A percentile compares a stretch with the other conserved stretches of the same genome.
Conservation (phyloP, 2,113 vertebrate genomes). For the Seriola quinqueradiata region DNA sequence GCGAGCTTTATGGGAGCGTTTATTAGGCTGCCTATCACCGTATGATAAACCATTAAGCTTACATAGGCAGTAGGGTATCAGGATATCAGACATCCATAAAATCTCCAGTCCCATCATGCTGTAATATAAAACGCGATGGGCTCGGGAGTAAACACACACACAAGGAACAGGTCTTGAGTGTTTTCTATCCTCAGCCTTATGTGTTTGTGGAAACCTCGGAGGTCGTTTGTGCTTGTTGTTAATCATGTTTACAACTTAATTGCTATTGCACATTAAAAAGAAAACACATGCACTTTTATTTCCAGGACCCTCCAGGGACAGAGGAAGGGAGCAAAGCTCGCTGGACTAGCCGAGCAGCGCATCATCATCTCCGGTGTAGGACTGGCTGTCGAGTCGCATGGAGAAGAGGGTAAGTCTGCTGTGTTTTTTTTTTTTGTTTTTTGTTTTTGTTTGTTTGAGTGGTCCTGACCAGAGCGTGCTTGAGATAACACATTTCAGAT, state of each 20-base stretch:
- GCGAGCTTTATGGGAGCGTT: slow-evolving; percentile 46
- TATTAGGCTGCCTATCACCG: slow-evolving; percentile 49
- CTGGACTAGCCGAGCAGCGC: slow-evolving; percentile 73
- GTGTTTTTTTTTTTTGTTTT: background rate
- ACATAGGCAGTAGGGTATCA: background rate
- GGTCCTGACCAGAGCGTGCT: background rate
- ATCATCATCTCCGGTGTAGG: slow-evolving; percentile 70
- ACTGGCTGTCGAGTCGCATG: slow-evolving; percentile 80
- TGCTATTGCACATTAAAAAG: background rate
- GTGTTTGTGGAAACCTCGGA: background rate
- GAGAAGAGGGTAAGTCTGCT: slow-evolving; percentile 82
- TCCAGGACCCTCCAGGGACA: slow-evolving; percentile 58
- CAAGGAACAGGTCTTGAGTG: slow-evolving; percentile 49
- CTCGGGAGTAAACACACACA: slow-evolving; percentile 61
- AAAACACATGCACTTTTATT: slow-evolving; percentile 55
- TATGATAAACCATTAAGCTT: slow-evolving; percentile 34
- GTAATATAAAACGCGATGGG: slow-evolving; percentile 55
- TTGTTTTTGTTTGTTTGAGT: too few species aligned
- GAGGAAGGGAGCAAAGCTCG: slow-evolving; percentile 56
- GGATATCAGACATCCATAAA: slow-evolving; percentile 46
- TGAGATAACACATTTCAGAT: background rate
- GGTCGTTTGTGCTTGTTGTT: background rate
- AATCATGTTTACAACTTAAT: slow-evolving; percentile 38
- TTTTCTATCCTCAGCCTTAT: slow-evolving; percentile 22
- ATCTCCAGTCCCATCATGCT: slow-evolving; percentile 49